Evolutionary conservation across 2,113 vertebrate genomes (phyloP).

Genomic region (Pagrus major): DNA sequence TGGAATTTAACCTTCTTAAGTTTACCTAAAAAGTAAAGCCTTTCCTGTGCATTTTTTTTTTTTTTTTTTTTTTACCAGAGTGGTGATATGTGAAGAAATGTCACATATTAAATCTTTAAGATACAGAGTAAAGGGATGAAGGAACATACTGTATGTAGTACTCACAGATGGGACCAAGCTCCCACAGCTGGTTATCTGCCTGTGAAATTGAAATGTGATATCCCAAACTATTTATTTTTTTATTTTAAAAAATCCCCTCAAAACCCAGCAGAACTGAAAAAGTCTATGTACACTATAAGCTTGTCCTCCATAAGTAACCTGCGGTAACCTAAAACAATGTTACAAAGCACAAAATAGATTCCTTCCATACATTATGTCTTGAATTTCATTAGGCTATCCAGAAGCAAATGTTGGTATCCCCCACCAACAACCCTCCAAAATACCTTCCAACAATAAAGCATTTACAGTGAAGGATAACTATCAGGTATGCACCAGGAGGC

Average conservation of each 20-base stretch:
- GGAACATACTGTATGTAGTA: too few relatives aligned
- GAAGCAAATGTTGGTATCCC: slow-evolving; percentile 22
- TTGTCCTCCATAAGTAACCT: background rate
- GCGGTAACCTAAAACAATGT: slow-evolving; percentile 22
- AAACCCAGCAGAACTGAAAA: background rate
- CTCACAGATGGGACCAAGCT: background rate
- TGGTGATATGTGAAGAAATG: too few relatives aligned
- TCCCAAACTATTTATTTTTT: background rate
- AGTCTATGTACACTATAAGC: background rate
- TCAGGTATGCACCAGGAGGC: slow-evolving; percentile 39
- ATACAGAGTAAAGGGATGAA: too few relatives aligned
- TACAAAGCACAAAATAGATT: background rate
- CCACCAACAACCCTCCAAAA: background rate
- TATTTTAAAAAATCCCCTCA: background rate
- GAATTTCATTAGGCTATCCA: slow-evolving; percentile 54
- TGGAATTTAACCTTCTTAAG: too few relatives aligned
- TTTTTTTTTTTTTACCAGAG: too few relatives aligned
- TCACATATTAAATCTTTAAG: too few relatives aligned
- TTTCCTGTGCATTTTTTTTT: too few relatives aligned
- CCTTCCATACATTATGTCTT: slow-evolving; percentile 16
- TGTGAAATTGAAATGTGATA: background rate
- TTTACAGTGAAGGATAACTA: slow-evolving; percentile 22
- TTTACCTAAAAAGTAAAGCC: too few relatives aligned
- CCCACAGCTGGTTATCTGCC: background rate
- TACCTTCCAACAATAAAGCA: slow-evolving; percentile 31